Conservation (phyloP, 2,113 vertebrate species). For the Amblyornis subalaris region DNA sequence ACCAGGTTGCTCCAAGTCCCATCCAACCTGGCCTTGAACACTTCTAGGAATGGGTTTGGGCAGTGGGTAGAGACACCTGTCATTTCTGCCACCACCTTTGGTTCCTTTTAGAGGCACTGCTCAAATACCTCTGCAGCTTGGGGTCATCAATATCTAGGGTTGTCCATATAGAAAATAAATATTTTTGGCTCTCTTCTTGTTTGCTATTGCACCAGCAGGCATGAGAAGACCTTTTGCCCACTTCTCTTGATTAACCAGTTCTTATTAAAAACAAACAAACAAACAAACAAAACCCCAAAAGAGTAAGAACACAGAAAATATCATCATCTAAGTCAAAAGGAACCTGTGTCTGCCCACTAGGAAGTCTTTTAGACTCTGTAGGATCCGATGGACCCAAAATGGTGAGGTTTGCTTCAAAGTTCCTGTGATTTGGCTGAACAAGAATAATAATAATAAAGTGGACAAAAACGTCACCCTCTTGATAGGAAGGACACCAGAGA, state of each 20-base stretch:
- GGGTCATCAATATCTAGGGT: fast-evolving
- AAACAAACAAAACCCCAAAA: not conserved
- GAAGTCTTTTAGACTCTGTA: not conserved
- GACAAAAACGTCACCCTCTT: not conserved
- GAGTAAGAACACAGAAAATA: not conserved
- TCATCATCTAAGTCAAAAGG: not conserved
- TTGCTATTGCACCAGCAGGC: not conserved
- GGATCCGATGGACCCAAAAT: not conserved
- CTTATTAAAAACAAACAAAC: not conserved
- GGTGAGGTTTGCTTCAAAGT: not conserved
- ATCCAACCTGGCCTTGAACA: not conserved
- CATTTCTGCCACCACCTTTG: not conserved
- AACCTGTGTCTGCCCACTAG: not conserved
- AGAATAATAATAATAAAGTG: not conserved
- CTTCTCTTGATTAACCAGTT: not conserved
- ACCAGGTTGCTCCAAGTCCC: not conserved
- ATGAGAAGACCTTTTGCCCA: not conserved
- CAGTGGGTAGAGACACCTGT: not conserved
- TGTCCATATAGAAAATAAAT: not conserved
- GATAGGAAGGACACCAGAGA: not conserved
- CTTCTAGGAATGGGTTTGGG: not conserved
- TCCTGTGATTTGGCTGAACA: not conserved
- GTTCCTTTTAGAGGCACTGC: not conserved
- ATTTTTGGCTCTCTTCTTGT: not conserved
- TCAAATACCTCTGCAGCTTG: not conserved